Base-by-base conservation (phyloP, 2,113 vertebrate species). In the Hypomesus transpacificus region DNA sequence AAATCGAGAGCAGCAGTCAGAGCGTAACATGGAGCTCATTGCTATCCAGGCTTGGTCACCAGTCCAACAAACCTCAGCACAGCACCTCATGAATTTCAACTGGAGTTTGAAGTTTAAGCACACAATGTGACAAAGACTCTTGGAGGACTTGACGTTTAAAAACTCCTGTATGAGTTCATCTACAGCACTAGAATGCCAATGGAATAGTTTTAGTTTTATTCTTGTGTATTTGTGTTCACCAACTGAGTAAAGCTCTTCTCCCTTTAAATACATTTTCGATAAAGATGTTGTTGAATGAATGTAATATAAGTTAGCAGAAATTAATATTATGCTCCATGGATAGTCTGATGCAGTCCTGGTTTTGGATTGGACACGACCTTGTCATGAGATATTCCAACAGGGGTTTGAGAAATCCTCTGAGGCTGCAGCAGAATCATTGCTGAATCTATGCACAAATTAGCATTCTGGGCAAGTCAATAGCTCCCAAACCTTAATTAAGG, bases 21-120 rank as follows among this genome's bases (percentile, higher is more conserved):
- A 91, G 91, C 89, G 89, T 90, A 92, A 91, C 91, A 90, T 90
- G 90, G 89, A 91, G 90, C 90, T 91, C 91, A 91, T 91, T 90
- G 91, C 89, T 86, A 82, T 90, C 77, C 88, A 87, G 82, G 87
- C 85, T 90, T 82, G 81, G 90, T 85, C 82, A 82, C 84, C 86
- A 82, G 87, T 89, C 87, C 88, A 81, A 85, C 86, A 84, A 83
- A 85, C 83, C 88, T 77, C 86, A 26, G 74, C 83, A 65, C 54
- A 76, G 85, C 84, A 88, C 83, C 87, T 90, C 84, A 89, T 91
- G 88, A 91, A 93, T 93, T 91, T 89, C 87, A 90, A 88, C 87
- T 80, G 87, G 85, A 81, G 86, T 81, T 82, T 78, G 26, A 26
- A 28, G 60, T 84, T 84, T 86, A 83, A 87, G 82, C 81, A 82